Evolutionary conservation across 2,888 invertebrate genomes (phyloP).

Genomic region (Ypsolopha scabrella): DNA sequence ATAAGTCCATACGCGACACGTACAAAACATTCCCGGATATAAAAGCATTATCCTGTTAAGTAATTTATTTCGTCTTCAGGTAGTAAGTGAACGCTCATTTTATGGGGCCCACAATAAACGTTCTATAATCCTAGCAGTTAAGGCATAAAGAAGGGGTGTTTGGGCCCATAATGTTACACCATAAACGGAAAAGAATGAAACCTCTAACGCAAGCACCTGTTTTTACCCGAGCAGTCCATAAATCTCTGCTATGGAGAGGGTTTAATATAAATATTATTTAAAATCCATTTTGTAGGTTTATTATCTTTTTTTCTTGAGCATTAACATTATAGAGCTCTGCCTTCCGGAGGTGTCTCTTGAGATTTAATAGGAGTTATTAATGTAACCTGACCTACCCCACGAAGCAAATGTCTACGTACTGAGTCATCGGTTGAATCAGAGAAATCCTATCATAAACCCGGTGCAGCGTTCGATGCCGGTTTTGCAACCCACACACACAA

Average conservation of each 20-base stretch:
- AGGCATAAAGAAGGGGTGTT: slow-evolving; percentile 53
- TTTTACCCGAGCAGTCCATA: slow-evolving; percentile 37
- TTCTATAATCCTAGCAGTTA: slow-evolving; percentile 60
- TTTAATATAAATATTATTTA: slow-evolving; percentile 8
- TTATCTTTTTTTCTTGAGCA: neutral
- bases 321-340: too few species aligned
- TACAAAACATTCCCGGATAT: slow-evolving; percentile 61
- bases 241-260: slow-evolving; percentile 37
- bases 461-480: slow-evolving; percentile 1
- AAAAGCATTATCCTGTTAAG: slow-evolving; percentile 68
- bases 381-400: neutral
- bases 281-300: neutral
- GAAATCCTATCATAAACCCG: neutral
- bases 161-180: slow-evolving; percentile 47
- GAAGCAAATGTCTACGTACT: neutral
- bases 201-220: slow-evolving; percentile 42
- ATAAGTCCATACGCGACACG: slow-evolving; percentile 62
- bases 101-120: slow-evolving; percentile 59
- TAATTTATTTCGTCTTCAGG: slow-evolving; percentile 68
- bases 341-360: too few species aligned
- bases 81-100: slow-evolving; percentile 57
- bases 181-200: slow-evolving; percentile 49
- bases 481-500: slow-evolving; percentile 3
- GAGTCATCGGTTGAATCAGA: slow-evolving; percentile 2
- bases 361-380: neutral